Evolutionary conservation across 1,140 invertebrate species (phyloP).

Genomic region (Ceratitis capitata): DNA sequence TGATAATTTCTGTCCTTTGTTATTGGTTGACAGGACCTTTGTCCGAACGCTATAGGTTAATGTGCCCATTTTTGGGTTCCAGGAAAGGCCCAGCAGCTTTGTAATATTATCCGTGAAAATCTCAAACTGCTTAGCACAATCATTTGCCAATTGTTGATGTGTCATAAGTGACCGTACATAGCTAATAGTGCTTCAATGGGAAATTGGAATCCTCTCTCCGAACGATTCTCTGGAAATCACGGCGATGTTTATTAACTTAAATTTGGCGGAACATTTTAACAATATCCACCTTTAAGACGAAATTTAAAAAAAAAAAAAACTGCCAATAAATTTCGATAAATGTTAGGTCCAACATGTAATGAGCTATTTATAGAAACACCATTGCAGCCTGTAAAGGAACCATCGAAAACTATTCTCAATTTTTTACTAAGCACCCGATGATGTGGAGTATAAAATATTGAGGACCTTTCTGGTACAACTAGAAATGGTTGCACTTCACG

Average conservation of each 20-base stretch:
- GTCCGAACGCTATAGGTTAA: too few relatives aligned
- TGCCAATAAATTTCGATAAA: slow-evolving; percentile 56
- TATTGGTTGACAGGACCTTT: too few relatives aligned
- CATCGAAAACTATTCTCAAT: slow-evolving; percentile 51
- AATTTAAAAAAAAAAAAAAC: slow-evolving; percentile 54
- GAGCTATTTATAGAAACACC: slow-evolving; percentile 53
- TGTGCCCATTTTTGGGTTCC: too few relatives aligned
- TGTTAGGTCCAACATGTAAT: slow-evolving; percentile 52
- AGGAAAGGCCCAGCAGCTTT: too few relatives aligned
- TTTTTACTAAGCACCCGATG: slow-evolving; percentile 44
- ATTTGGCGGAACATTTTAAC: slow-evolving; percentile 60
- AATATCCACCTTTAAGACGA: slow-evolving; percentile 51
- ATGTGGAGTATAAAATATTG: slow-evolving; percentile 47
- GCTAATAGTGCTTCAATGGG: slow-evolving; percentile 49
- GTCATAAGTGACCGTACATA: slow-evolving; percentile 59
- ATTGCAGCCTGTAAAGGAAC: slow-evolving; percentile 40
- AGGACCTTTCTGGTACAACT: not conserved
- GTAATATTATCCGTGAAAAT: too few relatives aligned
- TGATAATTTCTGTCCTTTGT: too few relatives aligned
- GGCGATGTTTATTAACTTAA: slow-evolving; percentile 25
- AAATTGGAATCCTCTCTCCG: slow-evolving; percentile 53
- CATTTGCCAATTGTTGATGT: too few relatives aligned
- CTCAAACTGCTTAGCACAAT: too few relatives aligned
- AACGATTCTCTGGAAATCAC: slow-evolving; percentile 60
- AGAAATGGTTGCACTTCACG: slow-evolving; percentile 30